phyloP scores from a whole-genome alignment of 2,113 vertebrate genomes.

The Jaculus jaculus region DNA sequence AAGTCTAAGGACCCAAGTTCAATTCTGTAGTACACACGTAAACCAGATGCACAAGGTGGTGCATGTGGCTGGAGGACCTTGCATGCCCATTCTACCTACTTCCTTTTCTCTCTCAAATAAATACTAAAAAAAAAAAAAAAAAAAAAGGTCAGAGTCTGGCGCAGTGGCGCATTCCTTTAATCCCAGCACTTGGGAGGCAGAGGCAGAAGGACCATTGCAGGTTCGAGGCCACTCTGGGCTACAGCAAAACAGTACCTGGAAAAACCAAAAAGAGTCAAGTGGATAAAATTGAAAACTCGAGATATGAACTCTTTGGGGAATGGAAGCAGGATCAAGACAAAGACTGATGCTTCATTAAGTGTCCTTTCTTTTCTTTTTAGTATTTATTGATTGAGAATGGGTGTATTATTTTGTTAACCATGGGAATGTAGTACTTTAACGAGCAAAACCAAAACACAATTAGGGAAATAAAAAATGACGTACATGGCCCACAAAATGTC shows the following conservation, averaged over 20 bases:
- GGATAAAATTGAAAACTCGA: background rate
- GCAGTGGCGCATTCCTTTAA: no score
- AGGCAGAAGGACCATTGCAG: no score
- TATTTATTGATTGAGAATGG: background rate
- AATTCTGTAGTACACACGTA: no score
- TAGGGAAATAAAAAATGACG: conserved; percentile 1
- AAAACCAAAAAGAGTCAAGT: background rate
- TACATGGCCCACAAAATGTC: background rate
- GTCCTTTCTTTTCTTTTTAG: background rate
- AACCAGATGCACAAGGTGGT: no score
- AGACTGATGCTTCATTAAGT: background rate
- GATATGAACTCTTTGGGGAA: background rate
- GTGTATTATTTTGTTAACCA: background rate
- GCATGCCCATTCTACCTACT: no score
- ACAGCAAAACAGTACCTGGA: no score
- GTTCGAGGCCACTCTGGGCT: no score
- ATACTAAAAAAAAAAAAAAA: background rate
- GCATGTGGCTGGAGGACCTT: no score
- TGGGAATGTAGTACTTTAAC: background rate
- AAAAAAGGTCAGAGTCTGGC: no score
- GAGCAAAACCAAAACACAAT: conserved; percentile 36
- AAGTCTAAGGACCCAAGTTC: no score
- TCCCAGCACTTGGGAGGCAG: no score
- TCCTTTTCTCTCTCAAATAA: no score
- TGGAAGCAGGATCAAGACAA: background rate